Evolutionary conservation across 2,888 invertebrate genomes (phyloP), one percentile per base, ranked within the genome.

Genomic region (Xylocampa areola): DNA sequence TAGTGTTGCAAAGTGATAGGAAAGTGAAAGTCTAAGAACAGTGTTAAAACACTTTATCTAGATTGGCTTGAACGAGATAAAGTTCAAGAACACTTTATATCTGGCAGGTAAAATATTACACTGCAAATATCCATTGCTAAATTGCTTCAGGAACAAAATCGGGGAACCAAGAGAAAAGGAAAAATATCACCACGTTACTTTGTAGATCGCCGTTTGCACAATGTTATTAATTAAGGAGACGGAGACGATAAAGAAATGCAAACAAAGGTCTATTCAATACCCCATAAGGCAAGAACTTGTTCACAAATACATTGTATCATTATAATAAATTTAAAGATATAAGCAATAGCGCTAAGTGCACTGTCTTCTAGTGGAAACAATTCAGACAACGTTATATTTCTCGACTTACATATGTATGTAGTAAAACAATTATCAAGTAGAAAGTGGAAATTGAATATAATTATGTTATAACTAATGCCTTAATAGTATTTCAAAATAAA

Each of bases 21-120:
- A 61, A 67, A 74, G 73, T 67, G 74, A 74, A 74, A 74, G 74
- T 70, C 27, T 48, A 36, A 32, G n/a, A 63, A 55, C 27, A 41
- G 44, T 19, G 37, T 30, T 36, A 33, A 16, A 48, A 33, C 11
- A 45, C 29, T 29, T 29, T 13, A 36, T 68, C 48, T 41, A 39
- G 39, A 62, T 33, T 19, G n/a, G 8, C 54, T 19, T 33, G 32
- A 35, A 36, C 10, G 8, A 47, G 36, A 49, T 55, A 30, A 33
- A 55, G 29, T 49, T 49, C 35, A 47, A 36, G 55, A 49, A 23
- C 40, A 23, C 13, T 25, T 6, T 5, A 21, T 48, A 61, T 62
- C 32, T 17, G 19, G 7, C 17, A 17, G 10, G 21, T 44, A 30
- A 7, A 2, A 13, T 16, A 29, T 4, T 11, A 29, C 4, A 21